phyloP scores from a whole-genome alignment of 2,797 vertebrate genomes.

The Parotocinclus haroldoi region DNA sequence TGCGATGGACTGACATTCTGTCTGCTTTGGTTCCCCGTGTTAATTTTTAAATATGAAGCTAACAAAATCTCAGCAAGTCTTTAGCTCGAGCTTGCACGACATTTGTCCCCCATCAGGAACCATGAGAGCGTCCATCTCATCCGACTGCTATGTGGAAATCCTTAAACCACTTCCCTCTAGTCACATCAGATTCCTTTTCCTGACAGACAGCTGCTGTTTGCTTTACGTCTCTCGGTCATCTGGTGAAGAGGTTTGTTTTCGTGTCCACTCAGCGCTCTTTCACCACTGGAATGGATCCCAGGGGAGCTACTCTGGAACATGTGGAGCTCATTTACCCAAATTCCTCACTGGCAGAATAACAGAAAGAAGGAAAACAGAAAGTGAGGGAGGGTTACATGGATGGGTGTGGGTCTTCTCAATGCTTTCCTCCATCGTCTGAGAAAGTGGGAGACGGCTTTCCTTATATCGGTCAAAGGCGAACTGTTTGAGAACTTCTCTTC shows the following conservation, averaged over 20 bases:
- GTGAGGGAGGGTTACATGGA: neutral
- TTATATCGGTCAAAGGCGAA: too few relatives aligned
- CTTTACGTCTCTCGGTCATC: neutral
- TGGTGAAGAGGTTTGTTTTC: constrained; percentile 47
- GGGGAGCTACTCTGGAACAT: constrained; percentile 62
- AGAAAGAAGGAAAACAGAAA: constrained; percentile 29
- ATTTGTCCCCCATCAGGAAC: constrained; percentile 3
- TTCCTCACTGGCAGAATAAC: constrained; percentile 56
- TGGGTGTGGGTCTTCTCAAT: constrained; percentile 10
- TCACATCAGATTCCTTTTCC: neutral
- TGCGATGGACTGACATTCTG: too few relatives aligned
- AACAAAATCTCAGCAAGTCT: neutral
- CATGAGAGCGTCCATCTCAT: neutral
- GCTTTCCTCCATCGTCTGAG: neutral
- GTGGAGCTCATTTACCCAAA: constrained; percentile 69
- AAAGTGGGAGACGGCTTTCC: too few relatives aligned
- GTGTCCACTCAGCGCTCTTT: constrained; percentile 66
- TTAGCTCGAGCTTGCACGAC: too few relatives aligned
- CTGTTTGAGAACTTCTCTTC: too few relatives aligned
- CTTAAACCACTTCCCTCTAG: neutral
- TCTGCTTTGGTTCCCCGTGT: too few relatives aligned
- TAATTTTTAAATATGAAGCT: too few relatives aligned
- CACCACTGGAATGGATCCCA: constrained; percentile 59
- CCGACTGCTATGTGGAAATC: neutral
- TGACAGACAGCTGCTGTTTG: constrained; percentile 1